Base-by-base conservation (phyloP, 1,140 invertebrate species). In the Ridgeia piscesae region DNA sequence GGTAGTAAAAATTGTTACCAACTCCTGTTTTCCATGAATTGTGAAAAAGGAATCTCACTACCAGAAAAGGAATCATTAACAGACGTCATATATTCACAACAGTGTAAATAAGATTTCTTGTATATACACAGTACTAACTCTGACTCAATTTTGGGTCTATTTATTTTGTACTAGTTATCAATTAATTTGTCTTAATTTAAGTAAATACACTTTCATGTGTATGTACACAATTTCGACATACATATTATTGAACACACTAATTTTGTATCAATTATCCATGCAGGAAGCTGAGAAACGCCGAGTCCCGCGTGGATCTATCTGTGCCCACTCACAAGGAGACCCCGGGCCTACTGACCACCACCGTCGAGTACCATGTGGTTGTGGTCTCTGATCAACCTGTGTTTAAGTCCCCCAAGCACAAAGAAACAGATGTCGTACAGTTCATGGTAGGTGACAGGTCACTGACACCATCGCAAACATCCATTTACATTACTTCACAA, bases 351-450 rank as follows among this genome's bases (percentile, higher is more conserved):
- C 27, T 95, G 34, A 92, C 92, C 21, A 94, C 93, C 14, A 94
- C 94, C 17, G 93, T 94, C 21, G 93, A 94, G 35, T 95, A 94
- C 92, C 93, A 95, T 91, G 94, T 95, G 35, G 93, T 95, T 58
- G 93, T 95, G n/a, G 95, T 95, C 14, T 94, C 95, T 33, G 94
- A 93, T 58, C 92, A 95, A 48, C 35, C 93, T 17, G 94, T 91
- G 89, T 95, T 95, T 91, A 95, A 95, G 92, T 93, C 94, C 1
- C 94, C 94, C 33, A 94, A 94, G 93, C 95, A 95, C 90, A 95
- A 94, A 91, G 94, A 95, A 77, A 93, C 93, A 17, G 95, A 95
- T 92, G 93, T 94, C 92, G 95, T 95, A 17, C 95, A 95, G 92
- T 95, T 94, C 91, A 94, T 94, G 92, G 95, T 95, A 92, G 93